These are phyloP conservation scores for Zhuqinia jingwanae DNA, from an alignment of 2,888 invertebrate species.

Conservation along the genomic window DNA sequence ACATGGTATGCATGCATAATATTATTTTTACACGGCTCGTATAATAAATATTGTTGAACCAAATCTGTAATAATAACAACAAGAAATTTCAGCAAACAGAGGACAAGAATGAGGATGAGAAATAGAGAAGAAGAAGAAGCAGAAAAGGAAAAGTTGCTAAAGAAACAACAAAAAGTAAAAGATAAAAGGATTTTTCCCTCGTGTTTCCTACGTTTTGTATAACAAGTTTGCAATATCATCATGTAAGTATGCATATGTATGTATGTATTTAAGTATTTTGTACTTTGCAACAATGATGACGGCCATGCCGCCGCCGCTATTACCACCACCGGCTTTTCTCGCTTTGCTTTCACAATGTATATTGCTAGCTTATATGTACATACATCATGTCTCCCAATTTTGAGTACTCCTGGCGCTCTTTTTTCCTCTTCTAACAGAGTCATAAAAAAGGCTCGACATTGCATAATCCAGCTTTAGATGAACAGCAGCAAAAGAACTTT, in stretches of 20 bases:
- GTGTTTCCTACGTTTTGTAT: slow-evolving; percentile 16
- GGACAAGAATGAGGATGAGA: neutral
- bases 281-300: neutral
- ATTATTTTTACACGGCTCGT: neutral
- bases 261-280: slow-evolving; percentile 11
- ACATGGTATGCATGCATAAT: slow-evolving; percentile 23
- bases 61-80: neutral
- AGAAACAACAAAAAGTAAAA: neutral
- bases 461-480: neutral
- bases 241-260: neutral
- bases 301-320: too few species aligned
- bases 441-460: slow-evolving; percentile 26
- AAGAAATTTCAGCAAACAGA: neutral
- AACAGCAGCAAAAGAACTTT: neutral
- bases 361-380: neutral
- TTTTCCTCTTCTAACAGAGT: neutral
- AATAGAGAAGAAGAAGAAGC: slow-evolving; percentile 16
- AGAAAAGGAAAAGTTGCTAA: neutral
- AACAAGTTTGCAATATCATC: slow-evolving; percentile 13
- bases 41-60: slow-evolving; percentile 1
- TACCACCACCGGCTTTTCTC: slow-evolving; percentile 32
- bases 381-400: too few species aligned
- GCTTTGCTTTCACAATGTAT: neutral
- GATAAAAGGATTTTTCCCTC: slow-evolving; percentile 16
- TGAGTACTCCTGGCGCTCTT: neutral